phyloP scores from a whole-genome alignment of 30 jellyfish, hydroid and myxozoan species.

The Aurelia sp. region DNA sequence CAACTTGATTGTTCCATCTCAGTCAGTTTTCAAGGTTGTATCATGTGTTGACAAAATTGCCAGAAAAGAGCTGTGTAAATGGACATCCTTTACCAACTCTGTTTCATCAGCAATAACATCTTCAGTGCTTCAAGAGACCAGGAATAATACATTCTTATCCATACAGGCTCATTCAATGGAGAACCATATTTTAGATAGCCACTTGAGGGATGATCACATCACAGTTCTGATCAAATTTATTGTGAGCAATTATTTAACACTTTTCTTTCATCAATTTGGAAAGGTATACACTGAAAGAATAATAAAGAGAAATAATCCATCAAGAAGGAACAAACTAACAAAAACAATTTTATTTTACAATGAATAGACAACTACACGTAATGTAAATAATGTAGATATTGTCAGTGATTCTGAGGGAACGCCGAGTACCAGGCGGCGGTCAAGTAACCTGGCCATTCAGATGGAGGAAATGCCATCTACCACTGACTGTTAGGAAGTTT shows the following conservation, averaged over 20 bases:
- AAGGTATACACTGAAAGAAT: neutral
- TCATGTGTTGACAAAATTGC: neutral
- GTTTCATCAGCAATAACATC: neutral
- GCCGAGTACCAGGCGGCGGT: conserved; percentile 21
- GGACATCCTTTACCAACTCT: neutral
- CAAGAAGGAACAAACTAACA: neutral
- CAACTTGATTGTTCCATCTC: conserved; percentile 30
- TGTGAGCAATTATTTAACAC: neutral
- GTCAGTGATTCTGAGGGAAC: conserved; percentile 1
- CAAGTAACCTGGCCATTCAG: conserved; percentile 1
- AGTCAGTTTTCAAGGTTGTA: conserved; percentile 16
- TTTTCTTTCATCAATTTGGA: conserved; percentile 14
- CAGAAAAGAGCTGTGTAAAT: conserved; percentile 1
- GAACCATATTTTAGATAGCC: conserved; percentile 8
- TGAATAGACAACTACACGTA: neutral
- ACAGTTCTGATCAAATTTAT: conserved; percentile 24
- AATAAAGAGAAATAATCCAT: neutral
- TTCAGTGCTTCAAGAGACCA: conserved; percentile 8
- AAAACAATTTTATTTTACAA: conserved; percentile 10
- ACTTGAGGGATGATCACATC: conserved; percentile 39
- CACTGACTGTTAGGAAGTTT: neutral
- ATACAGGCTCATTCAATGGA: conserved; percentile 17
- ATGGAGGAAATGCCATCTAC: conserved; percentile 15
- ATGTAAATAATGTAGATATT: neutral
- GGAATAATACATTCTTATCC: conserved; percentile 10